phyloP scores from a whole-genome alignment of 2,797 vertebrate species.

The Hafferia zeledoni region DNA sequence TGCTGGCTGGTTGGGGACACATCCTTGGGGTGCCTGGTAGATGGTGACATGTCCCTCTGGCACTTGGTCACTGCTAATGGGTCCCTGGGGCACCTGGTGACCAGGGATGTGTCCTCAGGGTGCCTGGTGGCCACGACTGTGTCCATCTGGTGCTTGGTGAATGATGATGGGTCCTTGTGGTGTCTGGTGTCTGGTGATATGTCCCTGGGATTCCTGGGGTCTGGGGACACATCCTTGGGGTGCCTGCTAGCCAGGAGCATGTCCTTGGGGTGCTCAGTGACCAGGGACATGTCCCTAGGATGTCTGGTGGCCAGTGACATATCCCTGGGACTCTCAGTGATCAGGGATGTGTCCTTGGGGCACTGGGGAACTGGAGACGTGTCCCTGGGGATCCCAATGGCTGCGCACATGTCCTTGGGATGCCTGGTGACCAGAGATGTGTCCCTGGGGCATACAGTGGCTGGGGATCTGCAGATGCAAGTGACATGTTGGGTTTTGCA shows the following conservation, averaged over 20 bases:
- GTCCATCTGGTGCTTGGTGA: neutral
- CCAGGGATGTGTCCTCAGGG: neutral
- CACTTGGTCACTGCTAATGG: neutral
- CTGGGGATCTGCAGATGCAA: neutral
- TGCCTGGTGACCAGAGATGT: neutral
- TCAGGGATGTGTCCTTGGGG: neutral
- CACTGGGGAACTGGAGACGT: neutral
- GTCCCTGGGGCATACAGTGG: neutral
- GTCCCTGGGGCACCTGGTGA: neutral
- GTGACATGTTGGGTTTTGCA: neutral
- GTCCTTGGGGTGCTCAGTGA: neutral
- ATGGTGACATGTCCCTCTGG: neutral
- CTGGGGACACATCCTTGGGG: neutral
- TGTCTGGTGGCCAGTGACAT: fast-evolving
- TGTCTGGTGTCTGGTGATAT: neutral
- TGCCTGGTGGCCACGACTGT: neutral
- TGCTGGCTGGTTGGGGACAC: neutral
- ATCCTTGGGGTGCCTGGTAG: neutral
- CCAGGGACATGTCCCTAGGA: neutral
- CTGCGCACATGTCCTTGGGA: neutral
- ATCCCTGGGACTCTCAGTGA: neutral
- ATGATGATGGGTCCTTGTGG: neutral
- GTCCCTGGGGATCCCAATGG: neutral
- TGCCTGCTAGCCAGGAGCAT: neutral
- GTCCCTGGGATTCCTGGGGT: neutral